Base-by-base conservation (phyloP, 2,113 vertebrate genomes). In the Catharus fuscescens region DNA sequence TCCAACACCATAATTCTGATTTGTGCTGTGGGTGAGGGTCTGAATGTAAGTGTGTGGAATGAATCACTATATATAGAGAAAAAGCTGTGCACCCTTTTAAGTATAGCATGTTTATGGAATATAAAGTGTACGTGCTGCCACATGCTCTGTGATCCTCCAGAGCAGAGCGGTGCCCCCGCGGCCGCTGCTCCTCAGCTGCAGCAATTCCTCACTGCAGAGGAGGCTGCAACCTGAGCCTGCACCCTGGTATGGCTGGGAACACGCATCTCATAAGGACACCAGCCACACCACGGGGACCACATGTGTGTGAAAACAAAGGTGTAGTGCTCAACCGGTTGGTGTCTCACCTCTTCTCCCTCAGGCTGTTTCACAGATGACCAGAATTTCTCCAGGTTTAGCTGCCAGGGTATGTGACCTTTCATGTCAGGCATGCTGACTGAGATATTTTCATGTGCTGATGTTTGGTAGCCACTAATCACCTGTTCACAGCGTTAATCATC, bases 171-270 rank as follows among this genome's bases (percentile, higher is more conserved):
- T 53, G 72, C 36, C 67, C 84, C 47, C 1, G 3, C 6, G 26
- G 56, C 78, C 21, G 1, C 14, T 18, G 47, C 62, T 70, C 38
- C 61, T 85, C 47, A 9, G 76, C 88, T 48, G n/a, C 40, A 71
- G 84, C 66, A 7, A 1, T 15, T 34, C 32, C 64, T 85, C 45
- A 0, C 19, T 72, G 71, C 54, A 54, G 59, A 42, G 79, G 59
- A 65, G 48, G 54, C 3, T 65, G 79, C 72, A 29, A 7, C 31
- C 47, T 18, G 60, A 94, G 36, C 71, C 81, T 53, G 64, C 1
- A 1, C 4, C 53, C 13, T 0, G 18, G 74, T 47, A 8, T 1
- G 34, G 64, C 47, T 0, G 0, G 18, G 42, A 79, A 8, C 65
- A 21, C 10, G 18, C 72, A 42, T 74, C 86, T 74, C 20, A 1